Percentiles rank a stretch among this genome's conserved stretches.
These are phyloP conservation scores for Neosilurus hyrtlii DNA, from an alignment of 2,797 vertebrate genomes.

Conservation along the genomic window DNA sequence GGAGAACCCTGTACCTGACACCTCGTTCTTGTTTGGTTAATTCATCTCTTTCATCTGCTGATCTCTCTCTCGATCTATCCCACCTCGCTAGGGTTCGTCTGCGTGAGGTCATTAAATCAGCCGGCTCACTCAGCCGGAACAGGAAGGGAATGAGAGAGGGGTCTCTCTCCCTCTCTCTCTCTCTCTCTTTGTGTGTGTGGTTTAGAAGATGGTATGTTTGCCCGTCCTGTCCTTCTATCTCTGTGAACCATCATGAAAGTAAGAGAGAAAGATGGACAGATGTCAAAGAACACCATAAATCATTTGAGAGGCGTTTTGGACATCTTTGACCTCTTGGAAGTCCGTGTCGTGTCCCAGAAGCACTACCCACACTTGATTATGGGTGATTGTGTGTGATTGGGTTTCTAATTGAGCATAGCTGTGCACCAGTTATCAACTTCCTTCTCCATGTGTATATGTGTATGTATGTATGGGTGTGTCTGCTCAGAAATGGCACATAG, in stretches of 20 bases:
- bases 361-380: conserved; percentile 31
- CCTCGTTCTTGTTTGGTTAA: conserved; percentile 33
- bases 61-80: conserved; percentile 40
- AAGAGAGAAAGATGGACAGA: background rate
- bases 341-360: conserved; percentile 23
- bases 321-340: conserved; percentile 40
- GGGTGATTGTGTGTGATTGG: conserved; percentile 46
- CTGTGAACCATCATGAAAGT: conserved; percentile 14
- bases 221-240: conserved; percentile 30
- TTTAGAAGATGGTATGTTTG: conserved; percentile 40
- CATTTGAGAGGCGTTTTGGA: conserved; percentile 7
- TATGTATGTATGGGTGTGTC: conserved; percentile 22
- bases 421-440: conserved; percentile 32
- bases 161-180: background rate
- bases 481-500: background rate
- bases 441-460: background rate
- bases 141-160: conserved; percentile 45
- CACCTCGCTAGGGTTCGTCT: conserved; percentile 56
- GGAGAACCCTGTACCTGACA: conserved; percentile 44
- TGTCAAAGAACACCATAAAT: conserved; percentile 22
- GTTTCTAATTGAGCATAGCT: conserved; percentile 52
- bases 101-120: conserved; percentile 74
- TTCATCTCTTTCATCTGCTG: conserved; percentile 36
- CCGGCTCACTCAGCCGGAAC: conserved; percentile 66
- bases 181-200: background rate